A percentile compares a stretch with the other conserved stretches of the same genome.
phyloP scores from a whole-genome alignment of 2,888 invertebrate species.

The Dusona sp. region DNA sequence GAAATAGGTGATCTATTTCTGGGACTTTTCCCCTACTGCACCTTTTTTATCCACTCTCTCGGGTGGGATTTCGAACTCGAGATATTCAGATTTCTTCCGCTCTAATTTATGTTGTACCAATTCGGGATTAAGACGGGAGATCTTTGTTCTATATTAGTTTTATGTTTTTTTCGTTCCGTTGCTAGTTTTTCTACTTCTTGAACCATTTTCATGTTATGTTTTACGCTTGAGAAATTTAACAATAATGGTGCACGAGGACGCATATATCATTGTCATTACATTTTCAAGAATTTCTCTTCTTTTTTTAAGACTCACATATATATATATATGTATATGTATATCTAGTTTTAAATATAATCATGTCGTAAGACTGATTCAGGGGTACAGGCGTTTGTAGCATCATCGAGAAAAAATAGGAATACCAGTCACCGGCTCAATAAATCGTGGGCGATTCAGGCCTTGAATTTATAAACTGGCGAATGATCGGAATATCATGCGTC shows the following conservation, averaged over 20 bases:
- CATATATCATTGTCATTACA: slow-evolving; percentile 6
- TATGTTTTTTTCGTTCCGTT: background rate
- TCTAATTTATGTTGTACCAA: slow-evolving; percentile 50
- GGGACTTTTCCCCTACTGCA: slow-evolving; percentile 10
- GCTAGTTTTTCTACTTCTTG: background rate
- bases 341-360: slow-evolving; percentile 7
- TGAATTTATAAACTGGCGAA: slow-evolving; percentile 59
- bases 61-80: slow-evolving; percentile 13
- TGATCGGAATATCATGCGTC: slow-evolving; percentile 42
- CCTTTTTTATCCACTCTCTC: slow-evolving; percentile 4
- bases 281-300: background rate
- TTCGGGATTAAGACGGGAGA: slow-evolving; percentile 34
- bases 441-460: slow-evolving; percentile 60
- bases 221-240: background rate
- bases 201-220: background rate
- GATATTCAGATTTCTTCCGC: slow-evolving; percentile 12
- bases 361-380: slow-evolving; percentile 69
- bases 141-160: slow-evolving; percentile 39
- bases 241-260: slow-evolving; percentile 3
- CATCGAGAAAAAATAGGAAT: slow-evolving; percentile 29
- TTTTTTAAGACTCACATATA: background rate
- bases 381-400: slow-evolving; percentile 30
- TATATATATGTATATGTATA: background rate
- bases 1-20: slow-evolving; percentile 47
- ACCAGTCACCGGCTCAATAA: slow-evolving; percentile 31